Percentiles rank a stretch among this genome's conserved stretches.
Conservation (phyloP, 1,140 invertebrate species). For the Penaeus chinensis region DNA sequence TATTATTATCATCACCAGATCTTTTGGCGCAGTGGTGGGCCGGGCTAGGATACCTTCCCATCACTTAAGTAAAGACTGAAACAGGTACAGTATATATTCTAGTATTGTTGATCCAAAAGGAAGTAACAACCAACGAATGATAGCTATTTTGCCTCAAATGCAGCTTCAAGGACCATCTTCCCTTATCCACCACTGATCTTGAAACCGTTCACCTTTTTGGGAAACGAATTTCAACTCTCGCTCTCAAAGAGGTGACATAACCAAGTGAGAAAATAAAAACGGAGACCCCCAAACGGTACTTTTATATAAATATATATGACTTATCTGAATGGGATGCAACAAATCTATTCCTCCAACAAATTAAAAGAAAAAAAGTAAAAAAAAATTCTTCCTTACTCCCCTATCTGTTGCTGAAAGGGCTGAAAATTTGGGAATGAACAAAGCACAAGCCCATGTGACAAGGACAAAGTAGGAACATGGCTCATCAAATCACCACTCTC, state of each 20-base stretch:
- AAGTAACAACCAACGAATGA: conserved; percentile 23
- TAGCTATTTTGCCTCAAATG: conserved; percentile 26
- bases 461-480: conserved; percentile 45
- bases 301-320: conserved; percentile 9
- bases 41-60: neutral
- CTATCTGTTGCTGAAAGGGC: conserved; percentile 59
- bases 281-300: conserved; percentile 53
- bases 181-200: conserved; percentile 34
- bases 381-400: conserved; percentile 33
- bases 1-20: neutral
- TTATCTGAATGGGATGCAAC: conserved; percentile 43
- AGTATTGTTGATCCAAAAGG: conserved; percentile 3
- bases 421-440: conserved; percentile 61
- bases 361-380: conserved; percentile 42
- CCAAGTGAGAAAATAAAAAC: conserved; percentile 28
- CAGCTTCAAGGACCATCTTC: conserved; percentile 39
- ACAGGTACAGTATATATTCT: neutral
- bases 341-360: conserved; percentile 36
- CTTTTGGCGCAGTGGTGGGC: neutral
- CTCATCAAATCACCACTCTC: conserved; percentile 16
- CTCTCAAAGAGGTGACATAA: conserved; percentile 16
- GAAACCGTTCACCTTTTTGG: neutral
- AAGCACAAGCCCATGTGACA: conserved; percentile 56
- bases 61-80: conserved; percentile 21
- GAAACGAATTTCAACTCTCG: conserved; percentile 9